These are phyloP conservation scores for Bovichtus variegatus DNA, from an alignment of 2,797 vertebrate genomes.

Conservation along the genomic window DNA sequence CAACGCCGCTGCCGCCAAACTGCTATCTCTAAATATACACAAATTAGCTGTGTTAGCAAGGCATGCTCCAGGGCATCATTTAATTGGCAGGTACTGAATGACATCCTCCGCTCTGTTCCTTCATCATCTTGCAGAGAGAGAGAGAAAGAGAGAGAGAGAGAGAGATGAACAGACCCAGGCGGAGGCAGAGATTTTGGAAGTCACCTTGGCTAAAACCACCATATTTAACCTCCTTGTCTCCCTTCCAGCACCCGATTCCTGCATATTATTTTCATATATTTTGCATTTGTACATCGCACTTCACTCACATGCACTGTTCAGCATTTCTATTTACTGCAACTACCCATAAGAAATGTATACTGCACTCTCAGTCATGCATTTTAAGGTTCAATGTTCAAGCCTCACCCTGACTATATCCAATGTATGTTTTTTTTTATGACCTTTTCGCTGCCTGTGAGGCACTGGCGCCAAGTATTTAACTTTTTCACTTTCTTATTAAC, in stretches of 20 bases:
- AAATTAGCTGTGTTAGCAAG: conserved; percentile 68
- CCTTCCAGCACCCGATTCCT: not conserved
- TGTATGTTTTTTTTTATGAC: not conserved
- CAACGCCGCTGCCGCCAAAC: conserved; percentile 24
- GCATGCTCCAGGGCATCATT: conserved; percentile 78
- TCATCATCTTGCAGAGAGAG: conserved; percentile 39
- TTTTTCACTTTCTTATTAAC: not conserved
- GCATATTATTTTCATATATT: conserved; percentile 23
- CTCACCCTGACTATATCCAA: not conserved
- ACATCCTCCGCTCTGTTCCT: conserved; percentile 47
- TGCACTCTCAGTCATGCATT: not conserved
- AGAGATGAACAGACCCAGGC: conserved; percentile 21
- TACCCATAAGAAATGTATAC: not conserved
- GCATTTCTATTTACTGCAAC: not conserved
- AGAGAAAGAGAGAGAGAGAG: conserved; percentile 17
- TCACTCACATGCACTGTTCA: conserved; percentile 5
- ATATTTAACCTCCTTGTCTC: conserved; percentile 31
- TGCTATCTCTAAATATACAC: conserved; percentile 69
- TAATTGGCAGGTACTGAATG: conserved; percentile 78
- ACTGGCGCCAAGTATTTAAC: not conserved
- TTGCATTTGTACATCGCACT: conserved; percentile 1
- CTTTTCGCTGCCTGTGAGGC: not conserved
- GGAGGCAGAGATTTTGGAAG: conserved; percentile 40
- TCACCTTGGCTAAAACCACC: conserved; percentile 53
- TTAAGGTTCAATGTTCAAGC: not conserved